phyloP scores from a whole-genome alignment of 2,888 invertebrate species.

The Heteromurus nitidus region DNA sequence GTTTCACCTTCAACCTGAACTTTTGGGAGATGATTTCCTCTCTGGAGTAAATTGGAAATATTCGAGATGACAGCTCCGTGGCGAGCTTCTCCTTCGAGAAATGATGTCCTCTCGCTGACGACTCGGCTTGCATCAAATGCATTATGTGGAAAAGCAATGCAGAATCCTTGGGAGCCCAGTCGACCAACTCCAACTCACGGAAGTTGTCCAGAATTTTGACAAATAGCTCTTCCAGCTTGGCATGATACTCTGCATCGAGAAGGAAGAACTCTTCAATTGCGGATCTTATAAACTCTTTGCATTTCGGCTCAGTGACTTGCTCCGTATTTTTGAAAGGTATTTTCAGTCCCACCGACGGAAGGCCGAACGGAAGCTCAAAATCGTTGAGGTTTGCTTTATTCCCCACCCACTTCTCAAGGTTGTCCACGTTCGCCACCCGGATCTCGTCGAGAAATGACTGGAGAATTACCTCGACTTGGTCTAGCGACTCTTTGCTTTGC shows the following conservation, averaged over 20 bases:
- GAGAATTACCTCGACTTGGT: slow-evolving; percentile 54
- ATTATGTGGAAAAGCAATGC: slow-evolving; percentile 60
- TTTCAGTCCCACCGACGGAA: slow-evolving; percentile 49
- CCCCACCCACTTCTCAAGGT: slow-evolving; percentile 62
- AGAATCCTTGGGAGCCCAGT: slow-evolving; percentile 55
- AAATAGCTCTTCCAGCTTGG: slow-evolving; percentile 68
- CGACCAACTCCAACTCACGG: slow-evolving; percentile 35
- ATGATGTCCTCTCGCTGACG: slow-evolving; percentile 27
- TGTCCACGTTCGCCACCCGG: slow-evolving; percentile 61
- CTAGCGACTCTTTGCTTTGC: not conserved
- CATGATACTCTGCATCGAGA: slow-evolving; percentile 70
- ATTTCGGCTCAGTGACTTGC: not conserved
- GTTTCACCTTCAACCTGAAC: slow-evolving; percentile 66
- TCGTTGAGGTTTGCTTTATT: slow-evolving; percentile 50
- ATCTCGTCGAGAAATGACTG: slow-evolving; percentile 67
- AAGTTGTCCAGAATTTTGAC: slow-evolving; percentile 46
- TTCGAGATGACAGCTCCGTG: slow-evolving; percentile 62
- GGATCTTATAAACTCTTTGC: slow-evolving; percentile 61
- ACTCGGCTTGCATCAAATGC: slow-evolving; percentile 30
- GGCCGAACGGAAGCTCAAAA: slow-evolving; percentile 68
- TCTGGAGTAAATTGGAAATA: slow-evolving; percentile 63
- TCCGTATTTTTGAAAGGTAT: slow-evolving; percentile 53
- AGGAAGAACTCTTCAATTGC: slow-evolving; percentile 69
- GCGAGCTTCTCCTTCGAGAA: slow-evolving; percentile 24
- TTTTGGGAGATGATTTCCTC: slow-evolving; percentile 69